A percentile compares a stretch with the other conserved stretches of the same genome.
Evolutionary conservation across 2,888 invertebrate species (phyloP).

Genomic region (Drosophila kambysellisi): DNA sequence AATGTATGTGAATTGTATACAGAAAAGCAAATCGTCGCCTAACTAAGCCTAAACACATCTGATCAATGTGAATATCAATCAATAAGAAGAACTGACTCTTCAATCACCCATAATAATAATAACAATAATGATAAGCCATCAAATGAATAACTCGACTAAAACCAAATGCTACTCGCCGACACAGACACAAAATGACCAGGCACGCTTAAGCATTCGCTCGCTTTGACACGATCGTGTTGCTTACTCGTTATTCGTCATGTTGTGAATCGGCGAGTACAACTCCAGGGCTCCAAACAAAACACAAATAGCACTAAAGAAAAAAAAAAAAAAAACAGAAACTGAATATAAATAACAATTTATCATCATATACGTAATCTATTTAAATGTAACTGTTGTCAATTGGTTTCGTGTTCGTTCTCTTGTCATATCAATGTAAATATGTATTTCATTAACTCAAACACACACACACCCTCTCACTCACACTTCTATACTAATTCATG

Average conservation of each 20-base stretch:
- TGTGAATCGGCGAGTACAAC: conserved; percentile 67
- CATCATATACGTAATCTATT: conserved; percentile 19
- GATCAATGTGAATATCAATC: conserved; percentile 44
- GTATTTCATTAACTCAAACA: conserved; percentile 24
- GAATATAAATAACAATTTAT: conserved; percentile 7
- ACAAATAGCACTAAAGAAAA: conserved; percentile 7
- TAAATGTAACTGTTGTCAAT: conserved; percentile 54
- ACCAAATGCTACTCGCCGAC: conserved; percentile 47
- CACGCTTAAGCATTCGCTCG: conserved; percentile 43
- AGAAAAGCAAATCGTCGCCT: conserved; percentile 84
- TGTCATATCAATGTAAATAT: conserved; percentile 40
- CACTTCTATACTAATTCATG: neutral
- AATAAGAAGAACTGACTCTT: conserved; percentile 37
- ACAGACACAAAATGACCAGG: conserved; percentile 60
- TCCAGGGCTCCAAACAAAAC: conserved; percentile 53
- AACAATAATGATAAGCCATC: conserved; percentile 14
- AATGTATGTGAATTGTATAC: conserved; percentile 84
- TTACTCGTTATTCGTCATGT: conserved; percentile 64
- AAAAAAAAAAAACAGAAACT: neutral
- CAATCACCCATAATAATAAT: conserved; percentile 8
- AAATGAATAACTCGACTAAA: conserved; percentile 15
- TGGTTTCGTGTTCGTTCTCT: conserved; percentile 39
- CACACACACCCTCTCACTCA: conserved; percentile 7
- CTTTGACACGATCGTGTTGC: conserved; percentile 14
- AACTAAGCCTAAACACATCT: conserved; percentile 42